Evolutionary conservation across 2,797 vertebrate species (phyloP).

Genomic region (Liasis olivaceus): DNA sequence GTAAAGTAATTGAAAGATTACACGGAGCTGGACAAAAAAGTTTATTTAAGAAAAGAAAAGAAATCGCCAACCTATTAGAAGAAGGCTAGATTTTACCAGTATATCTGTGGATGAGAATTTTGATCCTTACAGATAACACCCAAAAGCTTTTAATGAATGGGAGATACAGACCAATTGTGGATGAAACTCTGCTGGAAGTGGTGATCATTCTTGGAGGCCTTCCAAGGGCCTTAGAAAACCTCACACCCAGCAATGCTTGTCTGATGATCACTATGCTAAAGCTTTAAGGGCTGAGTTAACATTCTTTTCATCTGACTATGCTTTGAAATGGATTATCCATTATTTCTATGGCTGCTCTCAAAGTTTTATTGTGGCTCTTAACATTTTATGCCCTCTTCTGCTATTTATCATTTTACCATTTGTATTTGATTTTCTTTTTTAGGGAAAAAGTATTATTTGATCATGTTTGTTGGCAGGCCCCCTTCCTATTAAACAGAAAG

Average conservation of each 20-base stretch:
- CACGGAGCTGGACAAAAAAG: no score
- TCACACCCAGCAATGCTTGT: background rate
- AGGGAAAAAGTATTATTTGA: background rate
- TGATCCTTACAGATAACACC: background rate
- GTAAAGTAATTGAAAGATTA: background rate
- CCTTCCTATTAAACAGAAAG: background rate
- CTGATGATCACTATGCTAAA: background rate
- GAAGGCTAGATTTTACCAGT: conserved; percentile 17
- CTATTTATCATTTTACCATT: background rate
- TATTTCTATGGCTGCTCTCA: background rate
- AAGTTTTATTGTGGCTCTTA: background rate
- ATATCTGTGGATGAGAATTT: background rate
- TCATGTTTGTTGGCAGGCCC: background rate
- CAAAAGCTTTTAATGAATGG: background rate
- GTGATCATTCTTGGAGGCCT: background rate
- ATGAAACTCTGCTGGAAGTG: background rate
- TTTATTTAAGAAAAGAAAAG: background rate
- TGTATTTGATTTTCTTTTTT: background rate
- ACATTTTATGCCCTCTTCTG: background rate
- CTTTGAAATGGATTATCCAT: background rate
- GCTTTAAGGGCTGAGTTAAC: background rate
- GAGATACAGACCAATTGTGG: background rate
- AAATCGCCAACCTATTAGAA: background rate
- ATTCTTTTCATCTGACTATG: background rate
- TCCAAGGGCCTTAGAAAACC: background rate